Evolutionary conservation across 2,888 invertebrate genomes (phyloP).

Genomic region (Urechis unicinctus): DNA sequence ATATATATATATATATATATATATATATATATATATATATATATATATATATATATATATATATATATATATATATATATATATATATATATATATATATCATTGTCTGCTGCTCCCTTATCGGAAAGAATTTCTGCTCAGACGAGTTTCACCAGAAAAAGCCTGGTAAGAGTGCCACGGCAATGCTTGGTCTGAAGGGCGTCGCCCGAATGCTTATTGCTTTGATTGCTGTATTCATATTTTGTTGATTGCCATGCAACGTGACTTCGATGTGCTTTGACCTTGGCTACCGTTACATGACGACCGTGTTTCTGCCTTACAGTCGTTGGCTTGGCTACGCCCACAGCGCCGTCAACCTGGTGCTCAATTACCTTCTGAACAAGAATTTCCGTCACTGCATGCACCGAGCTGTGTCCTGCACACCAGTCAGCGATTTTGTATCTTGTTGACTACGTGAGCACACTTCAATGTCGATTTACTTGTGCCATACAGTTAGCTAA

Average conservation of each 20-base stretch:
- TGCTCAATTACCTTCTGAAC: slow-evolving; percentile 74
- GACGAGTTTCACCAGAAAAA: slow-evolving; percentile 25
- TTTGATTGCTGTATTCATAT: slow-evolving; percentile 67
- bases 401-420: slow-evolving; percentile 11
- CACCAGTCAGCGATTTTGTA: too few relatives aligned
- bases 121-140: slow-evolving; percentile 54
- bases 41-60: too few relatives aligned
- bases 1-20: too few relatives aligned
- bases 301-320: slow-evolving; percentile 51
- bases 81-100: too few relatives aligned
- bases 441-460: too few relatives aligned
- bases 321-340: slow-evolving; percentile 64
- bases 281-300: slow-evolving; percentile 17
- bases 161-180: slow-evolving; percentile 3
- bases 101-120: slow-evolving; percentile 66
- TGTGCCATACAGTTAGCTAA: too few relatives aligned
- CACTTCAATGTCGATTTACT: too few relatives aligned
- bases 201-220: slow-evolving; percentile 66
- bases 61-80: too few relatives aligned
- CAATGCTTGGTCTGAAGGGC: slow-evolving; percentile 55
- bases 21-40: too few relatives aligned
- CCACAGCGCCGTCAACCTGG: slow-evolving; percentile 73
- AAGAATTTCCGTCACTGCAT: slow-evolving; percentile 26
- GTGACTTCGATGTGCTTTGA: slow-evolving; percentile 57
- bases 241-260: slow-evolving; percentile 75